phyloP scores from a whole-genome alignment of 2,888 invertebrate genomes.

The Stegana nigrithorax region DNA sequence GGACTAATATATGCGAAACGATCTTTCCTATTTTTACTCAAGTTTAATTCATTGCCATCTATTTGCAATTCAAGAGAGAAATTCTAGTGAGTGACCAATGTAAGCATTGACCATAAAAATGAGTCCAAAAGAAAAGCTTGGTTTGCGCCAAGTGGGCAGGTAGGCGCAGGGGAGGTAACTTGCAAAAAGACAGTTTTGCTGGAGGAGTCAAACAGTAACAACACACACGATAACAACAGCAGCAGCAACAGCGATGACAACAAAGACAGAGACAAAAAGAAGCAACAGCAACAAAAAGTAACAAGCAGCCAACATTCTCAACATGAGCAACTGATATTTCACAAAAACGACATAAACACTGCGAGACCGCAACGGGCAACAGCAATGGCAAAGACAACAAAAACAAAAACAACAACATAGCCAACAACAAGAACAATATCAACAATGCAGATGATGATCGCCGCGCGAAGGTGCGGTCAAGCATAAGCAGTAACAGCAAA shows the following conservation, averaged over 20 bases:
- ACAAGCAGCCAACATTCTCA: conserved; percentile 58
- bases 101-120: conserved; percentile 54
- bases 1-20: conserved; percentile 39
- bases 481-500: conserved; percentile 14
- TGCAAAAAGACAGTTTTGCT: not conserved
- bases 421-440: too few species aligned
- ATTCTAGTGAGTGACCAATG: conserved; percentile 51
- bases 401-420: conserved; percentile 16
- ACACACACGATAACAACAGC: conserved; percentile 35
- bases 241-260: conserved; percentile 24
- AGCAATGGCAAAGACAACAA: conserved; percentile 24
- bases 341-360: conserved; percentile 65
- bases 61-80: conserved; percentile 53
- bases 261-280: conserved; percentile 29
- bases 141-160: conserved; percentile 27
- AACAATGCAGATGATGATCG: conserved; percentile 13
- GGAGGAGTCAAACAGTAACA: not conserved
- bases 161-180: not conserved
- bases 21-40: conserved; percentile 39
- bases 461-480: conserved; percentile 44
- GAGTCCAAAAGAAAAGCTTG: conserved; percentile 41
- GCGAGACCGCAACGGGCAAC: conserved; percentile 27
- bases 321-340: conserved; percentile 66
- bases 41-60: conserved; percentile 48
- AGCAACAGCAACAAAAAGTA: conserved; percentile 44